Evolutionary conservation across 1,140 invertebrate species (phyloP).

Genomic region (Sycophila sp.): DNA sequence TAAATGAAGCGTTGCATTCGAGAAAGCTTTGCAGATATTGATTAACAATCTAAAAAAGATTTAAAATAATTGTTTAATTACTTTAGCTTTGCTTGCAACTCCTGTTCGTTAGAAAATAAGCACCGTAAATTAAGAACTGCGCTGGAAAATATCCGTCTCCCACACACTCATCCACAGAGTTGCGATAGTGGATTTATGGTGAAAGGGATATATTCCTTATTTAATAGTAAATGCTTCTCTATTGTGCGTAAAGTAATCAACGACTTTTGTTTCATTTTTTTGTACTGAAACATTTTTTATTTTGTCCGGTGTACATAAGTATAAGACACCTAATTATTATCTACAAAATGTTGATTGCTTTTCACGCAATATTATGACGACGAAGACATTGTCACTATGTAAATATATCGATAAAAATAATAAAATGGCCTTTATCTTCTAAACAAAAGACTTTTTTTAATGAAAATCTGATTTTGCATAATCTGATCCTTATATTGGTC

Average conservation of each 20-base stretch:
- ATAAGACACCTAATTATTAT: neutral
- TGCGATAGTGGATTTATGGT: constrained; percentile 61
- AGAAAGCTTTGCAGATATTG: too few species aligned
- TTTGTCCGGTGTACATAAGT: too few species aligned
- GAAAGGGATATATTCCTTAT: constrained; percentile 55
- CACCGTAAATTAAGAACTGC: constrained; percentile 14
- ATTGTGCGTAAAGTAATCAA: constrained; percentile 16
- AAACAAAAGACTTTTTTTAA: constrained; percentile 12
- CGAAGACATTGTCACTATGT: constrained; percentile 23
- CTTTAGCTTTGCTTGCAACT: neutral
- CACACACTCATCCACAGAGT: constrained; percentile 59
- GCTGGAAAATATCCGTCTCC: constrained; percentile 56
- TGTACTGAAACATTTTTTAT: constrained; percentile 4
- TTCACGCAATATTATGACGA: constrained; percentile 1
- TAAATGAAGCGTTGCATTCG: too few species aligned
- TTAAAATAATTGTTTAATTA: constrained; percentile 6
- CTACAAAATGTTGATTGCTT: constrained; percentile 23
- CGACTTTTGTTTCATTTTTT: constrained; percentile 4
- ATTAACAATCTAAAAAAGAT: neutral
- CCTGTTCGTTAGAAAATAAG: constrained; percentile 9
- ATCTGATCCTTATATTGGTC: neutral
- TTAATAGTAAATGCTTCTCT: neutral
- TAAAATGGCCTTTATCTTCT: constrained; percentile 39
- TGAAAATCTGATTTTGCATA: neutral
- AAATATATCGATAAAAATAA: constrained; percentile 34